Percentiles rank a stretch among this genome's conserved stretches.
These are phyloP conservation scores for Montipora efflorescens DNA, from an alignment of 64 coral and sea anemone species.

Conservation along the genomic window DNA sequence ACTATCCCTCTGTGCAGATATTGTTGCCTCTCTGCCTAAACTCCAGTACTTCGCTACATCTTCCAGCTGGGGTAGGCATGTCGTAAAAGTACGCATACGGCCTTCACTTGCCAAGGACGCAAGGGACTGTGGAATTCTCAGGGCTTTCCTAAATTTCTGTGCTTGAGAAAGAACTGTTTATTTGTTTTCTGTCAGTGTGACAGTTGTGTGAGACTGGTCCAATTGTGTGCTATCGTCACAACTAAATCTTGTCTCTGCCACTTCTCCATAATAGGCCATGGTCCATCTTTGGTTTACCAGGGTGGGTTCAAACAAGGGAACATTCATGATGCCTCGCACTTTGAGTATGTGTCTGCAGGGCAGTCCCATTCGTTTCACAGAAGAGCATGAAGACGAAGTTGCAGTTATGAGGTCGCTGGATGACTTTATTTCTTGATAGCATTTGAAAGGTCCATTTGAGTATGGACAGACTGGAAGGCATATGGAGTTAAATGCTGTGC, in stretches of 20 bases:
- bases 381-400: constrained; percentile 42
- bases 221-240: neutral
- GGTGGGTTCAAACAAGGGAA: constrained; percentile 55
- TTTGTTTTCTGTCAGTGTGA: constrained; percentile 8
- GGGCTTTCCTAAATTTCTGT: constrained; percentile 23
- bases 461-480: constrained; percentile 29
- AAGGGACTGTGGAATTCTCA: constrained; percentile 6
- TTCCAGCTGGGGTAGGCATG: neutral
- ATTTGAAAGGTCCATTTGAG: constrained; percentile 22
- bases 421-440: neutral
- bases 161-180: constrained; percentile 25
- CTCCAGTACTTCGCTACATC: constrained; percentile 14
- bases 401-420: neutral
- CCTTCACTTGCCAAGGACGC: constrained; percentile 49
- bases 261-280: constrained; percentile 14
- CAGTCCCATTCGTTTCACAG: constrained; percentile 39
- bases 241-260: neutral
- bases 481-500: constrained; percentile 51
- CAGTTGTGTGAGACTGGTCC: neutral
- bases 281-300: constrained; percentile 47
- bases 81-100: constrained; percentile 11
- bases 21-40: neutral
- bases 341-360: constrained; percentile 47
- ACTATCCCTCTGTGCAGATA: neutral
- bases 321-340: constrained; percentile 6